These are phyloP conservation scores for Melierax canorus DNA, from an alignment of 2,113 vertebrate species.

Conservation along the genomic window DNA sequence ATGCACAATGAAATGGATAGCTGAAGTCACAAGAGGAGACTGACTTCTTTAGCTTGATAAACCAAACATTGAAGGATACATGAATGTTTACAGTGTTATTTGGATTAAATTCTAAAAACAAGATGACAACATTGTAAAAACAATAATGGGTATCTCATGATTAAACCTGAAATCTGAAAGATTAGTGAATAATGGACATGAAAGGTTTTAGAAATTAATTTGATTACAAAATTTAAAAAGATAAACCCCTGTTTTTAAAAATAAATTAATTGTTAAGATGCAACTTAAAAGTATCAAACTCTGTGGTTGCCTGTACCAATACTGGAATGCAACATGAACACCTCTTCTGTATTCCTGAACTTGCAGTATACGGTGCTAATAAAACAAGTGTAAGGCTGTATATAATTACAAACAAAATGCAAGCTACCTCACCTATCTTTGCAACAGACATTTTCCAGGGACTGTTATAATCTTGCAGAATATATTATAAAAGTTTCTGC, in stretches of 20 bases:
- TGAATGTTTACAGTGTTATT: background rate
- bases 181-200: background rate
- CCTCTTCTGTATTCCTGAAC: background rate
- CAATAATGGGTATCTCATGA: background rate
- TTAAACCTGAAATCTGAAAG: background rate
- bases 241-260: background rate
- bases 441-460: background rate
- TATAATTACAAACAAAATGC: background rate
- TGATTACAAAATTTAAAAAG: background rate
- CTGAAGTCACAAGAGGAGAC: background rate
- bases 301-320: background rate
- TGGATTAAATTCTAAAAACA: background rate
- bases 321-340: background rate
- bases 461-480: background rate
- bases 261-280: background rate
- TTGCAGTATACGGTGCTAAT: background rate
- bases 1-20: accelerated
- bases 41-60: background rate
- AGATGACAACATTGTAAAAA: background rate
- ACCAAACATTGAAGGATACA: background rate
- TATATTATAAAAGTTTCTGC: background rate
- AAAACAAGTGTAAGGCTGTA: background rate
- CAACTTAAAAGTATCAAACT: background rate
- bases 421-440: background rate
- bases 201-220: background rate